These are phyloP conservation scores for Tragelaphus scriptus DNA, from an alignment of 2,113 vertebrate genomes.

Conservation along the genomic window DNA sequence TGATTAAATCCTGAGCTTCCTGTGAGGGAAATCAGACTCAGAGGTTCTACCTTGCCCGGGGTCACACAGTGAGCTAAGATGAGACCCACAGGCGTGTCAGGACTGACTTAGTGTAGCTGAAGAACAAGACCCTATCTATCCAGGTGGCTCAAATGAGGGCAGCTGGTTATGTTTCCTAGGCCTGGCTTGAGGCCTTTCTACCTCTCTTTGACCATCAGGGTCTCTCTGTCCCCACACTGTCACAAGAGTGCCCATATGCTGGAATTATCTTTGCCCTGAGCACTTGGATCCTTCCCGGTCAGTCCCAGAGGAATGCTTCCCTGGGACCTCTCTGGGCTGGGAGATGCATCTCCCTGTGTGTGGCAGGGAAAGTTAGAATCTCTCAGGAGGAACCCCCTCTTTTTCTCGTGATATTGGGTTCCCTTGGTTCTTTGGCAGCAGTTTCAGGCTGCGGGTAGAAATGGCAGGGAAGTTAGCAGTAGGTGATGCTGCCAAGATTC, in stretches of 20 bases:
- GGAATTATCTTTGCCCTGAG: background rate
- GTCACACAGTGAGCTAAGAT: background rate
- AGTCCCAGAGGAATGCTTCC: background rate
- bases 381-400: background rate
- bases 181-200: background rate
- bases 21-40: background rate
- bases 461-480: background rate
- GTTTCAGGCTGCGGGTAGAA: background rate
- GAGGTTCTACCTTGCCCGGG: background rate
- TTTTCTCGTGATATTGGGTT: background rate
- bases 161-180: background rate
- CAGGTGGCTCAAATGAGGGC: background rate
- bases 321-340: background rate
- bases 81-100: background rate
- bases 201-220: background rate
- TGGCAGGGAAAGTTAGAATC: background rate
- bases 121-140: background rate
- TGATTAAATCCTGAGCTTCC: background rate
- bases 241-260: background rate
- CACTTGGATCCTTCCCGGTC: background rate
- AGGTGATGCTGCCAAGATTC: background rate
- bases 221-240: background rate
- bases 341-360: background rate
- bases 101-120: background rate
- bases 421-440: background rate